These are phyloP conservation scores for Drosophila nigromelanica DNA, from an alignment of 1,140 invertebrate genomes.

Conservation along the genomic window DNA sequence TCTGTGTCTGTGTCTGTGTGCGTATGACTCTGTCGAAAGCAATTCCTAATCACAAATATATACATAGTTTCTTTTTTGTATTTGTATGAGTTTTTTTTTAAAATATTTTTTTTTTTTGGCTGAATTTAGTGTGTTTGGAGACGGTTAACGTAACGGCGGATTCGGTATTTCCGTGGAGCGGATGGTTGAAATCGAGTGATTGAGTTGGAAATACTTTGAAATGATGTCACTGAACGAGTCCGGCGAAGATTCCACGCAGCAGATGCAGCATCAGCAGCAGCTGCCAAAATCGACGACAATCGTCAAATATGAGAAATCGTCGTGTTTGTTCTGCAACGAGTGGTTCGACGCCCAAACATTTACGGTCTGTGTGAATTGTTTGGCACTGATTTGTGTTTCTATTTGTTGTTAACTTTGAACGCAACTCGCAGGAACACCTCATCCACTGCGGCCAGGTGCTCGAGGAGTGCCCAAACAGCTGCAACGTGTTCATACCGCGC, in stretches of 20 bases:
- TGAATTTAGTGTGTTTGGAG: constrained; percentile 67
- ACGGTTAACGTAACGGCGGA: constrained; percentile 47
- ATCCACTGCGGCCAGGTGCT: constrained; percentile 88
- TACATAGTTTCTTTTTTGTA: background rate
- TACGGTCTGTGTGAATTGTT: constrained; percentile 78
- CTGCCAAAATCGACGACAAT: constrained; percentile 70
- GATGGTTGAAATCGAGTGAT: background rate
- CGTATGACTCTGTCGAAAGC: constrained; percentile 22
- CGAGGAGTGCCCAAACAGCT: constrained; percentile 87
- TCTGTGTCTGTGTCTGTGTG: constrained; percentile 8
- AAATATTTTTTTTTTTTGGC: constrained; percentile 21
- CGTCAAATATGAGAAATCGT: constrained; percentile 83
- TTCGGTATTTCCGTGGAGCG: background rate
- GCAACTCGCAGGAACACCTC: constrained; percentile 85
- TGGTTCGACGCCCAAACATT: constrained; percentile 85
- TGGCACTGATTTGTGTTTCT: too few relatives aligned
- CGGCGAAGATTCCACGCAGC: background rate
- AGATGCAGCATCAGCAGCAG: too few relatives aligned
- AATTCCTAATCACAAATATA: constrained; percentile 62
- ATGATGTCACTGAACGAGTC: constrained; percentile 54
- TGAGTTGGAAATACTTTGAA: background rate
- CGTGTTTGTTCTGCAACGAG: constrained; percentile 88
- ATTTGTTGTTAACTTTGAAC: too few relatives aligned
- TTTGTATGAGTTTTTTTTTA: background rate
- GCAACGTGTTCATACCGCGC: constrained; percentile 88